phyloP scores from a whole-genome alignment of 2,797 vertebrate genomes.

The Mormyrops boulengeri region DNA sequence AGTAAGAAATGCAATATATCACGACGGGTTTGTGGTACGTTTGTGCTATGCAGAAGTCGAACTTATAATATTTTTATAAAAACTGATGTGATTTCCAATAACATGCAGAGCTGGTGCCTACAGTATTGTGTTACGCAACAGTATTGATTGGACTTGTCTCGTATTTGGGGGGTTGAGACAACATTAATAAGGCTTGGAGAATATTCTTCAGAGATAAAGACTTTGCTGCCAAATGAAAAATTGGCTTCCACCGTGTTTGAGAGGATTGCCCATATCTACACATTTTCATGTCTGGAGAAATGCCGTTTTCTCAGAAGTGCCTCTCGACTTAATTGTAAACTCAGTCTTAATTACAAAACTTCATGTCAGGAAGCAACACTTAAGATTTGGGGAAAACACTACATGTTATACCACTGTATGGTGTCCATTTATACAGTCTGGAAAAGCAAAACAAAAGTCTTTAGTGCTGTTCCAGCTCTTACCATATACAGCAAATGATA shows the following conservation, averaged over 20 bases:
- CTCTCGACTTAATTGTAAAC: background rate
- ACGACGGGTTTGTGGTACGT: background rate
- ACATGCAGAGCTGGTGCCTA: conserved; percentile 33
- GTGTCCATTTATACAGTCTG: background rate
- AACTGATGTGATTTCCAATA: conserved; percentile 40
- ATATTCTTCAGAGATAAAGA: conserved; percentile 34
- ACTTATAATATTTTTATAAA: conserved; percentile 34
- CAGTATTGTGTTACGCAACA: conserved; percentile 41
- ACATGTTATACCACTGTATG: background rate
- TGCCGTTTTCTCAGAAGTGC: conserved; percentile 19
- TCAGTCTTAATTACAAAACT: background rate
- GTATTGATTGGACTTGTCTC: conserved; percentile 45
- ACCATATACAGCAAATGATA: background rate
- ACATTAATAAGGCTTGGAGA: conserved; percentile 45
- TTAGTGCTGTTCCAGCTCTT: background rate
- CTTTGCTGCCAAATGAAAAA: conserved; percentile 30
- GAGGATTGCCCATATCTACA: conserved; percentile 33
- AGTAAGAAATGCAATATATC: background rate
- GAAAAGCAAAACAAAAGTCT: background rate
- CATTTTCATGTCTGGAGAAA: conserved; percentile 34
- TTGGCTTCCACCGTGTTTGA: conserved; percentile 34
- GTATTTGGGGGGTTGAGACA: conserved; percentile 36
- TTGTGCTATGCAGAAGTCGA: conserved; percentile 20
- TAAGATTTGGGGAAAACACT: background rate
- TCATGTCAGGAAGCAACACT: background rate